Base-by-base conservation (phyloP, 2,888 invertebrate genomes). In the Microctonus aethiopoides region DNA sequence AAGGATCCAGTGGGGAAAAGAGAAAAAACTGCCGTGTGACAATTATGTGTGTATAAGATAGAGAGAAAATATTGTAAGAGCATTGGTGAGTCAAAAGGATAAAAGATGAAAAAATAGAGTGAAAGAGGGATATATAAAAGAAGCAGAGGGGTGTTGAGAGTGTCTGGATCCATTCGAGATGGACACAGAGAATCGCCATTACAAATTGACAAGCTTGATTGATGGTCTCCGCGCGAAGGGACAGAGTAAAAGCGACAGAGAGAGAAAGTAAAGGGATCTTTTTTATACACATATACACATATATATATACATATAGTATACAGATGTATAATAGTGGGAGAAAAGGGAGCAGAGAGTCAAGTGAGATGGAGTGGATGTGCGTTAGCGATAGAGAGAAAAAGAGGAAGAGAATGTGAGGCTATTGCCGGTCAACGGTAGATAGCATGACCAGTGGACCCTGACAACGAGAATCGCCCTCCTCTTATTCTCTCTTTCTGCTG, bases 171-270 rank as follows among this genome's bases (percentile, higher is more conserved):
- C 78, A 75, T 76, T 78, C 81, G 82, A 84, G 84, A 86, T 84
- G 86, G 84, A 84, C 86, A 84, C 82, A 80, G 84, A 83, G 85
- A 87, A 85, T 86, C 86, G 87, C 88, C 88, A 88, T 88, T 88
- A 88, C 87, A 87, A 87, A 87, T 87, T 88, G 88, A 88, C 88
- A 88, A 87, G 85, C 84, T 87, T 88, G 88, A 88, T 88, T 88
- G 88, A 88, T 88, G 87, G 86, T 83, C 81, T 73, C 75, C 75
- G 76, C 78, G 77, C 74, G 68, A 78, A 78, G 79, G 80, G 79
- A 76, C 76, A 74, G 74, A 72, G 68, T 46, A 57, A 63, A 59
- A 65, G 70, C 67, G 61, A 66, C 75, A 72, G 74, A 74, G 73
- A 74, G 75, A 76, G 75, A 77, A 75, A 77, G 73, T 68, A 72